Conservation (phyloP, 2,888 invertebrate species). For the Apomyelois bistriatella region DNA sequence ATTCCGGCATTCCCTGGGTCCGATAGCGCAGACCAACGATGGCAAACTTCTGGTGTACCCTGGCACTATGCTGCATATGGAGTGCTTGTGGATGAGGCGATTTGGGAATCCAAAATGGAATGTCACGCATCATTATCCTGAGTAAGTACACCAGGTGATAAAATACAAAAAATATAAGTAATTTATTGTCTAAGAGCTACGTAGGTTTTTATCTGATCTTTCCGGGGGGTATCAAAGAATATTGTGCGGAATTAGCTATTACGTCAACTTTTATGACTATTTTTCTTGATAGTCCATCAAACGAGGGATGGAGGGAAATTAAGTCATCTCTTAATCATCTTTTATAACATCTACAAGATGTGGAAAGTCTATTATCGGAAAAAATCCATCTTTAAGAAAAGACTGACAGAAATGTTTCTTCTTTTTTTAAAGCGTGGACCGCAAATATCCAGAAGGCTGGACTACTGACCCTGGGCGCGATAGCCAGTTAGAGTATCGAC, state of each 20-base stretch:
- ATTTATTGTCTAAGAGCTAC: too few species aligned
- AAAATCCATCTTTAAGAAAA: not conserved
- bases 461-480: conserved; percentile 89
- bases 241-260: too few species aligned
- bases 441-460: conserved; percentile 86
- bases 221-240: too few species aligned
- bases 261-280: too few species aligned
- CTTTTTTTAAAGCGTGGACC: conserved; percentile 39
- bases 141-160: conserved; percentile 53
- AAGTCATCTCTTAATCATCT: too few species aligned
- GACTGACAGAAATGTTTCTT: not conserved
- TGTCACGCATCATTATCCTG: conserved; percentile 81
- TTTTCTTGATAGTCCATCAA: too few species aligned
- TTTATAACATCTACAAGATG: too few species aligned
- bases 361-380: too few species aligned
- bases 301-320: too few species aligned
- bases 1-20: conserved; percentile 89
- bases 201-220: too few species aligned
- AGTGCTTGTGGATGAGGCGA: conserved; percentile 91
- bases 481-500: conserved; percentile 87
- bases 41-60: conserved; percentile 92
- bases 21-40: conserved; percentile 92
- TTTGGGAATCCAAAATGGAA: conserved; percentile 94
- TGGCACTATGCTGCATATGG: conserved; percentile 92
- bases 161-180: too few species aligned